Conservation (phyloP, 2,797 vertebrate genomes). For the Sorex maritimensis region DNA sequence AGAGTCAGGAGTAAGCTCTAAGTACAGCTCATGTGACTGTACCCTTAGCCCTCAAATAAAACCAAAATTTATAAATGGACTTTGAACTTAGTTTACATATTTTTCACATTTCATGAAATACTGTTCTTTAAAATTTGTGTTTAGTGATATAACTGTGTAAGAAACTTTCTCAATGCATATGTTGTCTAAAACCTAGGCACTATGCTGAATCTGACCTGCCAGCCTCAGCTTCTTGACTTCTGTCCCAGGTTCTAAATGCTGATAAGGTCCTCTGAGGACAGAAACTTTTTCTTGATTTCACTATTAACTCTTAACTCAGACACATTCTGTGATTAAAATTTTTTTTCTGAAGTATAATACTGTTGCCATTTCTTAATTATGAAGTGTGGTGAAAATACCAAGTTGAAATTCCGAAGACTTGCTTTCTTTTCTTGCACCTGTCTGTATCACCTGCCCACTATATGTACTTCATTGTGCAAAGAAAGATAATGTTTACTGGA, state of each 20-base stretch:
- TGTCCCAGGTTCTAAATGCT: background rate
- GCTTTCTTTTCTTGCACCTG: constrained; percentile 42
- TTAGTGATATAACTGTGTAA: constrained; percentile 30
- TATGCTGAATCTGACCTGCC: constrained; percentile 21
- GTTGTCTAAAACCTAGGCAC: constrained; percentile 9
- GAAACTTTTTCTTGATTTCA: constrained; percentile 25
- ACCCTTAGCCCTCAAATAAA: too few species aligned
- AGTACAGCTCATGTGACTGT: too few species aligned
- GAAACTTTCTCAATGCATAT: background rate
- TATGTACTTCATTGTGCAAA: constrained; percentile 39
- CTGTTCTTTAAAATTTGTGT: background rate
- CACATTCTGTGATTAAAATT: background rate
- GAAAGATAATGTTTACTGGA: constrained; percentile 56
- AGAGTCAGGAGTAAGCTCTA: too few species aligned
- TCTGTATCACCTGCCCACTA: constrained; percentile 50
- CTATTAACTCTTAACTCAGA: constrained; percentile 50
- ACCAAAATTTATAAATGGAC: constrained; percentile 8
- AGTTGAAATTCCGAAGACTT: constrained; percentile 33
- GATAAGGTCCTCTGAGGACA: background rate
- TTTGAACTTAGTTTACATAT: background rate
- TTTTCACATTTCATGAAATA: constrained; percentile 35
- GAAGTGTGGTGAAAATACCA: background rate
- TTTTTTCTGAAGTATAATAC: constrained; percentile 44
- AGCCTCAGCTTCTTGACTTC: constrained; percentile 17
- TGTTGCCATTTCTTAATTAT: constrained; percentile 44